A percentile compares a stretch with the other conserved stretches of the same genome.
Evolutionary conservation across 30 jellyfish, hydroid and myxozoan species (phyloP).

Genomic region (Aurelia aurita): DNA sequence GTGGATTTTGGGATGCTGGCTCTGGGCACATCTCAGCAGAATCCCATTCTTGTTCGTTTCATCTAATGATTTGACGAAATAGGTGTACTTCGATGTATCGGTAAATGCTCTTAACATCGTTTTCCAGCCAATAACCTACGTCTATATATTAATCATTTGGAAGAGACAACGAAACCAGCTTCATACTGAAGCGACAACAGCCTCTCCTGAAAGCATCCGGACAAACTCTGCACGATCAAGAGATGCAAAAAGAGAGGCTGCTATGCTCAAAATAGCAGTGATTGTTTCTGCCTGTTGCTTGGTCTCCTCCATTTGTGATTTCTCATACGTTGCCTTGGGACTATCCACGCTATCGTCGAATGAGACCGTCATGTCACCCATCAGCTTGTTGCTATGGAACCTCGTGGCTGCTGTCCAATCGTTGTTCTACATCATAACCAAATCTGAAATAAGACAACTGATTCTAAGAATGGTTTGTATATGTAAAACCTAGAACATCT

Average conservation of each 20-base stretch:
- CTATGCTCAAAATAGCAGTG: constrained; percentile 50
- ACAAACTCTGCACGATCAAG: constrained; percentile 23
- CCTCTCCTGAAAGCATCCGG: constrained; percentile 16
- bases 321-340: constrained; percentile 47
- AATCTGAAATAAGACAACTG: constrained; percentile 61
- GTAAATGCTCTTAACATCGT: constrained; percentile 38
- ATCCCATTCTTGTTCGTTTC: constrained; percentile 53
- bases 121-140: constrained; percentile 63
- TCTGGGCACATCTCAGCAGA: constrained; percentile 38
- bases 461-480: neutral
- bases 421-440: constrained; percentile 50
- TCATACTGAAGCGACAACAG: too few relatives aligned
- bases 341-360: constrained; percentile 64
- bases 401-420: constrained; percentile 52
- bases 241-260: constrained; percentile 42
- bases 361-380: constrained; percentile 54
- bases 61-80: constrained; percentile 8
- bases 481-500: neutral
- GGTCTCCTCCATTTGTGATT: constrained; percentile 48
- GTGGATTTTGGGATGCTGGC: constrained; percentile 42
- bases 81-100: constrained; percentile 51
- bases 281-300: constrained; percentile 35
- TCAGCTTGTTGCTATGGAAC: constrained; percentile 64
- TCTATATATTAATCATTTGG: constrained; percentile 37
- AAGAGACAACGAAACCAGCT: constrained; percentile 1